Conservation (phyloP, 2,113 vertebrate genomes). For the Sapayoa aenigma region DNA sequence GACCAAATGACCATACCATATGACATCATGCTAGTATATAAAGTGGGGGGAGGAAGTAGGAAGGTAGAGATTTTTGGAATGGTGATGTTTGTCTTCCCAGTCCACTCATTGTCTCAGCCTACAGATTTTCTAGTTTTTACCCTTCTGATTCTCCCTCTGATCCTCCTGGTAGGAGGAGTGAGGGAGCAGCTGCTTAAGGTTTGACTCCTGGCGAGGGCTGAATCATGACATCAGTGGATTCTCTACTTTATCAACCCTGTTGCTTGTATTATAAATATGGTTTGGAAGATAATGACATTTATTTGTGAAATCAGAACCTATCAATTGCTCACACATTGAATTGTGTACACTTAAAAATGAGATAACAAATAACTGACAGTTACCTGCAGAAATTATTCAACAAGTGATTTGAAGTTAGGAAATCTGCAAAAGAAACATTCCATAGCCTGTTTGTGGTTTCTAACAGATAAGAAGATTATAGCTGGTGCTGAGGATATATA, state of each 20-base stretch:
- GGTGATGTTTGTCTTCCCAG: fast-evolving
- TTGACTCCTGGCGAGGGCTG: neutral
- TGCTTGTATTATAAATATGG: neutral
- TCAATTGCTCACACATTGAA: neutral
- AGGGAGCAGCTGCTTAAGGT: fast-evolving
- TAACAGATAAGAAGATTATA: neutral
- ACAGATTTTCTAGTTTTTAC: neutral
- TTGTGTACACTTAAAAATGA: neutral
- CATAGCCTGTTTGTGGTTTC: neutral
- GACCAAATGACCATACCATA: neutral
- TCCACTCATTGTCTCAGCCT: fast-evolving
- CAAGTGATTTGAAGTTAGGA: neutral
- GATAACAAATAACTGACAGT: neutral
- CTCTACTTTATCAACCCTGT: neutral
- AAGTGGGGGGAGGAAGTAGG: fast-evolving
- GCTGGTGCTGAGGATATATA: neutral
- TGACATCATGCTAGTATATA: fast-evolving
- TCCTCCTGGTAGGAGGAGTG: too few species aligned
- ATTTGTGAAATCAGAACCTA: neutral
- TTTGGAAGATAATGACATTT: neutral
- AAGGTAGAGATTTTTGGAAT: neutral
- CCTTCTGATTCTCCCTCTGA: fast-evolving
- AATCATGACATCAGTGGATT: neutral
- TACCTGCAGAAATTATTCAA: neutral
- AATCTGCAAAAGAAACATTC: neutral